A percentile compares a stretch with the other conserved stretches of the same genome.
Conservation (phyloP, 2,888 invertebrate species). For the Melipona beecheii region DNA sequence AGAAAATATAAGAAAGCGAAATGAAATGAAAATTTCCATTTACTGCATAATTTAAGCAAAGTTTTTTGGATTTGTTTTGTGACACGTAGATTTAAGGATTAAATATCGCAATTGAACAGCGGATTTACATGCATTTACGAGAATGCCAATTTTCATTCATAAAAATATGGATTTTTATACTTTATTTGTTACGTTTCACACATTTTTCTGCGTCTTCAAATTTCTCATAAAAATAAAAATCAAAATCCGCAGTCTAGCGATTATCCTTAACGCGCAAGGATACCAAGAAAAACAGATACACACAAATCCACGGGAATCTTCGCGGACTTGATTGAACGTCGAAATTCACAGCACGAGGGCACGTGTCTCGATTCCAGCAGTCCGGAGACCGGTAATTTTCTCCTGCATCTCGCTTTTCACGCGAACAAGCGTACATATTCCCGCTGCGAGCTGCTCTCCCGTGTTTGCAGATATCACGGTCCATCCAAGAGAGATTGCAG, state of each 20-base stretch:
- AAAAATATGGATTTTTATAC: background rate
- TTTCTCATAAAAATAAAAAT: background rate
- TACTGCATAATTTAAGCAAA: too few relatives aligned
- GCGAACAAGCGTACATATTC: conserved; percentile 15
- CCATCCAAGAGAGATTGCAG: conserved; percentile 12
- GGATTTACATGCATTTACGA: background rate
- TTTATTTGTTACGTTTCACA: background rate
- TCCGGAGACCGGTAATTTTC: conserved; percentile 42
- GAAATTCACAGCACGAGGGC: conserved; percentile 15
- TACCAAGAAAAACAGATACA: background rate
- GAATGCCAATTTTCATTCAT: background rate
- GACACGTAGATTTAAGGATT: too few relatives aligned
- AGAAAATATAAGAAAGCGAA: too few relatives aligned
- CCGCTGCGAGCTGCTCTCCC: conserved; percentile 41
- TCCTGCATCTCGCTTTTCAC: conserved; percentile 19
- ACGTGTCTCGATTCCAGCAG: conserved; percentile 11
- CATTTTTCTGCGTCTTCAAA: background rate
- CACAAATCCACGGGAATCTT: background rate
- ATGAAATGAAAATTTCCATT: too few relatives aligned
- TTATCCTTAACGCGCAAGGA: background rate
- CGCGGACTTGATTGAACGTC: background rate
- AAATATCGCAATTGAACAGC: background rate
- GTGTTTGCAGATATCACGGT: conserved; percentile 71
- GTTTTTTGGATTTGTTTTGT: too few relatives aligned
- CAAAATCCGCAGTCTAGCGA: background rate